phyloP scores from a whole-genome alignment of 2,113 vertebrate species.

The Semicossyphus pulcher region DNA sequence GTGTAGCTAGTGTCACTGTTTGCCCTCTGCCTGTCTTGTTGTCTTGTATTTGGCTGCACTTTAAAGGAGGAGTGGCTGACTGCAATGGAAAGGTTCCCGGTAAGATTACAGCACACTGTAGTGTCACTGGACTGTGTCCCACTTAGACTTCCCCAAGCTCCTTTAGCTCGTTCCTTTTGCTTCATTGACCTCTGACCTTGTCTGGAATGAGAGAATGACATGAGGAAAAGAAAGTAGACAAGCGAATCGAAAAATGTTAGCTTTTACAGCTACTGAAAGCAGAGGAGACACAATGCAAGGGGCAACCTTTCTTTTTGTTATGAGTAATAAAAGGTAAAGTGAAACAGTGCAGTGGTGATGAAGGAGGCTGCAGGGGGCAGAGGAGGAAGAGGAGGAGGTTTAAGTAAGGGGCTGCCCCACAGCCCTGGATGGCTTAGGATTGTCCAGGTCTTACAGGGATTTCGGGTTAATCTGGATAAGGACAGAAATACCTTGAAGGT shows the following conservation, averaged over 20 bases:
- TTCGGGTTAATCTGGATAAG: constrained; percentile 84
- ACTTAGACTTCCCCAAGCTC: constrained; percentile 47
- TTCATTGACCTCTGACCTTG: constrained; percentile 61
- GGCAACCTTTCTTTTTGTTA: neutral
- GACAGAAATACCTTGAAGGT: constrained; percentile 83
- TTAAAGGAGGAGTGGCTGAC: constrained; percentile 52
- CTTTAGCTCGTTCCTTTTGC: constrained; percentile 48
- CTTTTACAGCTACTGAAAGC: neutral
- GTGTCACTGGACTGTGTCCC: constrained; percentile 49
- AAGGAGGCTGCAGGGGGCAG: constrained; percentile 20
- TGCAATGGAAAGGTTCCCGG: constrained; percentile 65
- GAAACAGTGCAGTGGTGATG: constrained; percentile 1
- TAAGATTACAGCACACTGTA: constrained; percentile 63
- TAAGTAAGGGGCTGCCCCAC: constrained; percentile 58
- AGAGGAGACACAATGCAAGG: neutral
- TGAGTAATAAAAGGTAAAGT: constrained; percentile 7
- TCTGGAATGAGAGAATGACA: constrained; percentile 20
- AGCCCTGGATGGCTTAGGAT: constrained; percentile 73
- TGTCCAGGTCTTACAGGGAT: constrained; percentile 80
- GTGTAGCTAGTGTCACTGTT: constrained; percentile 22
- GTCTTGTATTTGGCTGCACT: constrained; percentile 52
- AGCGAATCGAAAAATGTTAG: neutral
- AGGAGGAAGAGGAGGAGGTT: constrained; percentile 49
- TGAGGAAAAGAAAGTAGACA: constrained; percentile 16
- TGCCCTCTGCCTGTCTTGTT: constrained; percentile 22